phyloP scores from a whole-genome alignment of 1,140 invertebrate genomes.

The Gonatopus flavifemur region DNA sequence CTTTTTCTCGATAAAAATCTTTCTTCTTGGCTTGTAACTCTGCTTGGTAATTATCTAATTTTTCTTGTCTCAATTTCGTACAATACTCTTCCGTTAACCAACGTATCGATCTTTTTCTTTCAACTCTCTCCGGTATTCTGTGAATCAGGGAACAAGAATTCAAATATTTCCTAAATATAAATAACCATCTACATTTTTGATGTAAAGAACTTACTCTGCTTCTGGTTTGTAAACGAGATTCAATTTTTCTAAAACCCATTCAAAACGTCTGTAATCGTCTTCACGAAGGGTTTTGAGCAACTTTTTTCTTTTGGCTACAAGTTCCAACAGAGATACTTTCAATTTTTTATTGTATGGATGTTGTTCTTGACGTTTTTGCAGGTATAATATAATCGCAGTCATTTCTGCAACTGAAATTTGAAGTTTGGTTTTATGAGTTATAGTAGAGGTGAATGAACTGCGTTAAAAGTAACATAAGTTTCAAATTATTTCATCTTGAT shows the following conservation, averaged over 20 bases:
- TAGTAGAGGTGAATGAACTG: too few species aligned
- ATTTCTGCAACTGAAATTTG: slow-evolving; percentile 58
- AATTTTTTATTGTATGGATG: slow-evolving; percentile 57
- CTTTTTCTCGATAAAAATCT: slow-evolving; percentile 65
- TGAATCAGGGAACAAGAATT: too few species aligned
- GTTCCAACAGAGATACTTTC: slow-evolving; percentile 66
- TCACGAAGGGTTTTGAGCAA: slow-evolving; percentile 67
- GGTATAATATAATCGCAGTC: slow-evolving; percentile 60
- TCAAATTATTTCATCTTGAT: too few species aligned
- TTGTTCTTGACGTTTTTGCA: slow-evolving; percentile 57
- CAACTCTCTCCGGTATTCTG: slow-evolving; percentile 2
- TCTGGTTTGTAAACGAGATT: slow-evolving; percentile 74
- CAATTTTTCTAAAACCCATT: slow-evolving; percentile 82
- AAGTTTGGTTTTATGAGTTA: too few species aligned
- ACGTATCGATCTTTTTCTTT: slow-evolving; percentile 66
- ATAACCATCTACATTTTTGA: background rate
- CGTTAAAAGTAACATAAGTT: too few species aligned
- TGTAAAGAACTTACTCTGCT: slow-evolving; percentile 58
- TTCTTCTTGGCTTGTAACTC: slow-evolving; percentile 69
- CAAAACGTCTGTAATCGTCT: slow-evolving; percentile 81
- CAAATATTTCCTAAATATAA: too few species aligned
- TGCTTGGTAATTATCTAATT: slow-evolving; percentile 65
- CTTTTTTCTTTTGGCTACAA: slow-evolving; percentile 77
- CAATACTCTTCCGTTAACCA: slow-evolving; percentile 69
- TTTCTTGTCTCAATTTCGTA: slow-evolving; percentile 65